Evolutionary conservation across 2,888 invertebrate species (phyloP).

Genomic region (Drosophila ezoana): DNA sequence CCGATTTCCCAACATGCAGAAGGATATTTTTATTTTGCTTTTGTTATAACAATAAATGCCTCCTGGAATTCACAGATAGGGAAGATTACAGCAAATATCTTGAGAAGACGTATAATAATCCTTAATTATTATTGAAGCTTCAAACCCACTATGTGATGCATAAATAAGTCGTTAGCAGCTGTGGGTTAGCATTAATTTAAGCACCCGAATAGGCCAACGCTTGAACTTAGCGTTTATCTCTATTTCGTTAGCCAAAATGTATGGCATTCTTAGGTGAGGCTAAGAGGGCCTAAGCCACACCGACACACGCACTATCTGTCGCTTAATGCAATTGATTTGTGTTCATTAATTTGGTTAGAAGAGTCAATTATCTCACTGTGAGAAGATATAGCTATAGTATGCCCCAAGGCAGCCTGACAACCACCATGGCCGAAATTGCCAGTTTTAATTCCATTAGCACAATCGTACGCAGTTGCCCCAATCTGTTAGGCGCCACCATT

Average conservation of each 20-base stretch:
- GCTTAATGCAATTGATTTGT: slow-evolving; percentile 77
- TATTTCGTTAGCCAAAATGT: slow-evolving; percentile 57
- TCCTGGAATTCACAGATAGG: slow-evolving; percentile 20
- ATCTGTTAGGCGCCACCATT: slow-evolving; percentile 11
- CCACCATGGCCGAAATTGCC: slow-evolving; percentile 66
- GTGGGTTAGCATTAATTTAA: slow-evolving; percentile 66
- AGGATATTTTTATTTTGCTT: slow-evolving; percentile 16
- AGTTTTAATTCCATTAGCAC: slow-evolving; percentile 78
- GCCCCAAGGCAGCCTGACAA: slow-evolving; percentile 57
- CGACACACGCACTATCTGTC: slow-evolving; percentile 57
- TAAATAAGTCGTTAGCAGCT: slow-evolving; percentile 77
- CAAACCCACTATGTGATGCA: slow-evolving; percentile 47
- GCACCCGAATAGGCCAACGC: slow-evolving; percentile 59
- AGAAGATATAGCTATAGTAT: slow-evolving; percentile 6
- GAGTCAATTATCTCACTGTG: slow-evolving; percentile 52
- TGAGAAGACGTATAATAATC: slow-evolving; percentile 31
- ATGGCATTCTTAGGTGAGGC: slow-evolving; percentile 13
- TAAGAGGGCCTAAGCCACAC: slow-evolving; percentile 24
- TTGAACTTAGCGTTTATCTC: slow-evolving; percentile 37
- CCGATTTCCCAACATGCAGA: slow-evolving; percentile 11
- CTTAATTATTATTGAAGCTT: slow-evolving; percentile 51
- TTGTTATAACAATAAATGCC: slow-evolving; percentile 14
- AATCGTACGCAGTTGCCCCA: slow-evolving; percentile 17
- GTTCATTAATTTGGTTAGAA: slow-evolving; percentile 66
- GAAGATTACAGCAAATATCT: slow-evolving; percentile 4